A percentile compares a stretch with the other conserved stretches of the same genome.
Conservation (phyloP, 2,797 vertebrate genomes). For the Sylvia borin region DNA sequence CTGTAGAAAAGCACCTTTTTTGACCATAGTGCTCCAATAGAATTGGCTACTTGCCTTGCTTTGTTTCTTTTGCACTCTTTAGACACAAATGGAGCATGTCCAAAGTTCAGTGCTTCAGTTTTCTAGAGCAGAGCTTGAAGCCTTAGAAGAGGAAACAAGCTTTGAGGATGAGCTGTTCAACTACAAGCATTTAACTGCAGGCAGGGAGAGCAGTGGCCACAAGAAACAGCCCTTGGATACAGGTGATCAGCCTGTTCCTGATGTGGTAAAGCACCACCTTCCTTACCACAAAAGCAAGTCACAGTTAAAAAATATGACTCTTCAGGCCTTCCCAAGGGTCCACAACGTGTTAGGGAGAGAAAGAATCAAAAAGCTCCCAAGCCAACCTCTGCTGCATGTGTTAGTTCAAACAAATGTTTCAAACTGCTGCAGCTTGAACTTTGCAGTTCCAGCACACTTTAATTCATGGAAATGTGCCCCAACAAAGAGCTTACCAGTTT, state of each 20-base stretch:
- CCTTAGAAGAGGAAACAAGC: neutral
- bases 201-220: neutral
- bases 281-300: neutral
- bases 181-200: neutral
- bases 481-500: slow-evolving; percentile 43
- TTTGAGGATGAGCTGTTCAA: neutral
- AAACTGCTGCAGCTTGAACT: neutral
- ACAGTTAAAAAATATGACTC: neutral
- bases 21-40: neutral
- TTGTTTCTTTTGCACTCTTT: neutral
- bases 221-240: neutral
- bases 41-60: neutral
- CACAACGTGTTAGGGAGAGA: neutral
- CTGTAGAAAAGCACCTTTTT: neutral
- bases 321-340: neutral
- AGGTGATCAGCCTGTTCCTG: neutral
- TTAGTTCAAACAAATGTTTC: neutral
- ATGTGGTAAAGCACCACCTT: neutral
- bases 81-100: neutral
- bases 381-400: neutral
- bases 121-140: neutral
- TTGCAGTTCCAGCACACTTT: neutral
- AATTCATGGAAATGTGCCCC: neutral
- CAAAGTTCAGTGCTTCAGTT: neutral
- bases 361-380: neutral